Conservation (phyloP, 2,888 invertebrate species). For the Pyrgus malvae region DNA sequence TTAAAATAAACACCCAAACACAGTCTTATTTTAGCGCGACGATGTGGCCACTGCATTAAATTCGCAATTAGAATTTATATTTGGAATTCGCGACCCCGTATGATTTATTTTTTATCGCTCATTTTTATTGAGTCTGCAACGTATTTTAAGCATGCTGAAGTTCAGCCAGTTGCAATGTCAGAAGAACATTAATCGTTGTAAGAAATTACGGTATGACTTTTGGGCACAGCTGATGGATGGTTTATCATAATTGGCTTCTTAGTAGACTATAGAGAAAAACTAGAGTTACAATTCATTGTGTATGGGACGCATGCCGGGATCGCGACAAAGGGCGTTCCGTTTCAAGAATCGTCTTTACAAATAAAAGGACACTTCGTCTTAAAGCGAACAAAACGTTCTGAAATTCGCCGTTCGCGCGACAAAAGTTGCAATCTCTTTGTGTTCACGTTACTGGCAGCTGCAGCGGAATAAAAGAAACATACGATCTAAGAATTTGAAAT, state of each 20-base stretch:
- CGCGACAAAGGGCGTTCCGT: conserved; percentile 66
- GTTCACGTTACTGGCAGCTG: conserved; percentile 71
- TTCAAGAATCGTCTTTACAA: conserved; percentile 66
- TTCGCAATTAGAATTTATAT: conserved; percentile 68
- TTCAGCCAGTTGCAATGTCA: background rate
- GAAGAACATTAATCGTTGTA: conserved; percentile 42
- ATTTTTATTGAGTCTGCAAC: conserved; percentile 26
- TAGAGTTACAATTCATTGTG: conserved; percentile 37
- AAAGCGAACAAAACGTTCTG: conserved; percentile 61
- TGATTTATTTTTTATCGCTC: conserved; percentile 66
- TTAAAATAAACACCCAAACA: conserved; percentile 80
- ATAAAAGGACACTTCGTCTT: conserved; percentile 60
- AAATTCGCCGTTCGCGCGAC: conserved; percentile 61
- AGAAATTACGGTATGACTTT: conserved; percentile 43
- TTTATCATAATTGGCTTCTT: conserved; percentile 54
- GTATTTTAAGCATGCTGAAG: conserved; percentile 26
- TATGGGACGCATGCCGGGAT: conserved; percentile 48
- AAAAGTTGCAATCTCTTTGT: conserved; percentile 76
- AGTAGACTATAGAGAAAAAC: conserved; percentile 53
- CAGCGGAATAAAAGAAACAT: conserved; percentile 64
- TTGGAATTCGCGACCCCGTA: conserved; percentile 57
- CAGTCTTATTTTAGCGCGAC: conserved; percentile 76
- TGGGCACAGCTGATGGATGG: conserved; percentile 18
- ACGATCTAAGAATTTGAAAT: conserved; percentile 68
- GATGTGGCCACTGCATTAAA: conserved; percentile 71